A percentile compares a stretch with the other conserved stretches of the same genome.
Conservation (phyloP, 2,797 vertebrate genomes). For the Chloroceryle inda region DNA sequence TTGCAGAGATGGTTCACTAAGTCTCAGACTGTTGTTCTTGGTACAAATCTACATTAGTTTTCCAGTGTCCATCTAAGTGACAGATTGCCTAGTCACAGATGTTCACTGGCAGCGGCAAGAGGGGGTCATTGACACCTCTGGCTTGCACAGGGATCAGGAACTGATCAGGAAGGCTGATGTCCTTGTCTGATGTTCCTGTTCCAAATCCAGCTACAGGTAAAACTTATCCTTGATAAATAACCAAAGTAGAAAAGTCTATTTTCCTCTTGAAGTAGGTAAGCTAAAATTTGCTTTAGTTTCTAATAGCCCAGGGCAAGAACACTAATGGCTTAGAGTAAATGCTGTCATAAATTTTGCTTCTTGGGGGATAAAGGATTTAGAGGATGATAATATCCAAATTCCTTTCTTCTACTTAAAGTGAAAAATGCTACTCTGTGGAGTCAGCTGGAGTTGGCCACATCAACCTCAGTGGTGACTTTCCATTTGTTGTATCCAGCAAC, state of each 20-base stretch:
- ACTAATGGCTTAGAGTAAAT: not conserved
- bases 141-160: not conserved
- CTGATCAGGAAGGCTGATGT: not conserved
- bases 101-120: not conserved
- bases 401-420: not conserved
- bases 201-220: not conserved
- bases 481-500: not conserved
- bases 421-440: not conserved
- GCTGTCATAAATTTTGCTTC: not conserved
- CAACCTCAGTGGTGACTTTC: not conserved
- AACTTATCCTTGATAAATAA: not conserved
- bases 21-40: not conserved
- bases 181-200: not conserved
- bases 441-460: not conserved
- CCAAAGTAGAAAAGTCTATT: not conserved
- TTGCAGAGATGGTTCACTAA: not conserved
- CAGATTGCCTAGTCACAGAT: not conserved
- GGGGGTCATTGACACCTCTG: not conserved
- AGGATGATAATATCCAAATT: not conserved
- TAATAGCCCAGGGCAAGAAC: not conserved
- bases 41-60: not conserved
- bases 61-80: accelerated
- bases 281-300: not conserved
- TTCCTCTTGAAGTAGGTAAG: not conserved
- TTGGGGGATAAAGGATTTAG: not conserved